Conservation (phyloP, 2,113 vertebrate genomes). For the Gallinago jamesoni region DNA sequence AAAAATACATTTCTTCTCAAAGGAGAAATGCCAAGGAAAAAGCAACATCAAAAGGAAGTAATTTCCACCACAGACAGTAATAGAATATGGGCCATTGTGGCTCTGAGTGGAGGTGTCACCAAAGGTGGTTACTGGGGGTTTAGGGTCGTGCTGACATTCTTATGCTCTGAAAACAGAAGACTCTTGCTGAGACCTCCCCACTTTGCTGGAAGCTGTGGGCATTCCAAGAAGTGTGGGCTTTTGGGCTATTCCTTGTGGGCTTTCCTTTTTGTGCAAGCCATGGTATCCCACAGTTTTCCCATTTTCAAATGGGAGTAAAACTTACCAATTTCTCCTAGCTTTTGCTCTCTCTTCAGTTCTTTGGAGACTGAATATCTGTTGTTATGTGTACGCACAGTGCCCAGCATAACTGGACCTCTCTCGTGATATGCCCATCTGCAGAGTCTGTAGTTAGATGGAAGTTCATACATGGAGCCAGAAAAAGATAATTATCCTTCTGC, state of each 20-base stretch:
- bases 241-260: neutral
- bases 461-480: neutral
- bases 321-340: neutral
- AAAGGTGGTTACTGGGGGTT: neutral
- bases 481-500: neutral
- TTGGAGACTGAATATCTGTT: neutral
- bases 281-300: neutral
- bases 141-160: neutral
- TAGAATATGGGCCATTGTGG: neutral
- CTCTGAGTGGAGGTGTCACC: neutral
- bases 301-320: neutral
- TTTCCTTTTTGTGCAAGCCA: neutral
- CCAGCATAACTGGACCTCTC: neutral
- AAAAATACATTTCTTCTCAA: neutral
- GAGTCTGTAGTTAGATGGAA: neutral
- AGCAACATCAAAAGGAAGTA: neutral
- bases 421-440: neutral
- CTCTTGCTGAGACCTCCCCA: neutral
- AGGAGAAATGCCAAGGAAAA: neutral
- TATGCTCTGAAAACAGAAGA: neutral
- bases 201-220: accelerated
- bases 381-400: neutral
- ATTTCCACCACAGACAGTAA: neutral
- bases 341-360: neutral
- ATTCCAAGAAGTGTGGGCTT: neutral